Base-by-base conservation (phyloP, 2,888 invertebrate species). In the Agonum fuliginosum region DNA sequence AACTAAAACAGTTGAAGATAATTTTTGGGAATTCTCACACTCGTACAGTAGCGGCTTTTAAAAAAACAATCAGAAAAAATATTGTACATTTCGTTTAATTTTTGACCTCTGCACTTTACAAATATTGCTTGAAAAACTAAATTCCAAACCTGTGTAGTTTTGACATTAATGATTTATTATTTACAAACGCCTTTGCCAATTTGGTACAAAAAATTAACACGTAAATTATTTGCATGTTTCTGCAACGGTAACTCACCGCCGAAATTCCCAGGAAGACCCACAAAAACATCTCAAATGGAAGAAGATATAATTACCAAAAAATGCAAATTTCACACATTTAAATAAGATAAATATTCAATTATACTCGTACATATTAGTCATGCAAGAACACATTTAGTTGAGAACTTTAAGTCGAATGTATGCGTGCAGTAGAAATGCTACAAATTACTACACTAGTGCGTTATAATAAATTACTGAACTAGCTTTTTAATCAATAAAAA, bases 11-110 rank as follows among this genome's bases (percentile, higher is more conserved):
- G 12, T 54, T 54, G 30, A 62, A 30, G 30, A 20, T 27, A 62
- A 34, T 30, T 62, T 62, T 34, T 27, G 4, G 17, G 17, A 17
- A 12, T 30, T 62, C 58, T 62, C 58, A 62, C 58, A 62, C 58
- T 62, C 14, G 24, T 17, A 12, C 58, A 27, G 58, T 62, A 62
- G 58, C 58, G 58, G 58, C 58, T 17, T 14, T 62, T 62, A 3
- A 17, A 46, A 46, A 17, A 46, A 62, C 54, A 22, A n/a, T 24
- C 4, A 22, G 34, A 62, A 62, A 62, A 62, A 62, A 30, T 62
- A 30, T 62, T 30, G 12, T 14, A 17, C 34, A 6, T 34, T 20
- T 20, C 48, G 20, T n/a, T 54, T 54, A 22, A 54, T 24, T 24
- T 12, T 30, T 62, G 58, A 62, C 58, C 58, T 30, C 8, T 62